Evolutionary conservation across 2,113 vertebrate genomes (phyloP).

Genomic region (Zosterops hypoxanthus): DNA sequence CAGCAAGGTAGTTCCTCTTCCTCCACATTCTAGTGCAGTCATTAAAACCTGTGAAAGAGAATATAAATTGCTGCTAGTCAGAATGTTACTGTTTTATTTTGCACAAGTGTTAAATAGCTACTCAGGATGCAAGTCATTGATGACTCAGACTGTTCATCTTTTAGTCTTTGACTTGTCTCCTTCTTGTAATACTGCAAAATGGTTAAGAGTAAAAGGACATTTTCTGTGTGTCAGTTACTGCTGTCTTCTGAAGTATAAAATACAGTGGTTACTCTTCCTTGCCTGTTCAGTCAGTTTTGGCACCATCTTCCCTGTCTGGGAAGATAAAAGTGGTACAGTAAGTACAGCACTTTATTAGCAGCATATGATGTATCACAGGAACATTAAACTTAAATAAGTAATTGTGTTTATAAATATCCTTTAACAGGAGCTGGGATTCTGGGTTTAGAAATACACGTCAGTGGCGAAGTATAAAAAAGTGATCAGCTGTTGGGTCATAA

Average conservation of each 20-base stretch:
- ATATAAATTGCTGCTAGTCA: not conserved
- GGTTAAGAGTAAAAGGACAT: not conserved
- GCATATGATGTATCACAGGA: slow-evolving; percentile 23
- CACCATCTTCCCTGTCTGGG: not conserved
- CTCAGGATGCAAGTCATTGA: not conserved
- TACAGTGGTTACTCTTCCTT: slow-evolving; percentile 5
- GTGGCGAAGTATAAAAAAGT: not conserved
- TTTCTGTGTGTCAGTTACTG: slow-evolving; percentile 17
- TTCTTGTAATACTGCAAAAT: not conserved
- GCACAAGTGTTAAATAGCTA: not conserved
- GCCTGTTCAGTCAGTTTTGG: slow-evolving; percentile 29
- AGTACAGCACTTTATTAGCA: slow-evolving; percentile 24
- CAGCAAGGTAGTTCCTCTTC: not conserved
- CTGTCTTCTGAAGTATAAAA: slow-evolving; percentile 19
- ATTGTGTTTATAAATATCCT: slow-evolving; percentile 45
- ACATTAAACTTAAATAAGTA: slow-evolving; percentile 34
- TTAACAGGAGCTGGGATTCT: not conserved
- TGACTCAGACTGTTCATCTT: not conserved
- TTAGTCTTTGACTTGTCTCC: slow-evolving; percentile 1
- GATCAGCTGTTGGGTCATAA: slow-evolving; percentile 9
- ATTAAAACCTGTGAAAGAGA: not conserved
- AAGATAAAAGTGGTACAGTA: slow-evolving; percentile 7
- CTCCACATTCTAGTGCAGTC: not conserved
- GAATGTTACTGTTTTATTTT: not conserved
- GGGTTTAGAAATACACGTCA: not conserved